Conservation (phyloP, 2,113 vertebrate genomes). For the Paradisaea rubra region DNA sequence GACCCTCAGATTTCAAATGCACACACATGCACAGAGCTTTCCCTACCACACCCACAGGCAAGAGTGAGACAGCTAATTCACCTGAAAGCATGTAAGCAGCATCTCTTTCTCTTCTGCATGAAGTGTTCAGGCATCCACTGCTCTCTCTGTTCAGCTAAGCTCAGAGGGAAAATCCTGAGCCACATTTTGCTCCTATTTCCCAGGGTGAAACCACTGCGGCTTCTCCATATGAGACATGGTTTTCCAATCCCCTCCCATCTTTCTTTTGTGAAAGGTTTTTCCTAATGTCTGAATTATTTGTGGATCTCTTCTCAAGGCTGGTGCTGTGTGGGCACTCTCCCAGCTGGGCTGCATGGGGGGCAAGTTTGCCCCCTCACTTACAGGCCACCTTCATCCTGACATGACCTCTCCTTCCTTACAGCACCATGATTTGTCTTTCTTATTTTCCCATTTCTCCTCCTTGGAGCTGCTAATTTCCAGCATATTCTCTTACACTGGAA, state of each 20-base stretch:
- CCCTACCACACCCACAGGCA: neutral
- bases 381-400: neutral
- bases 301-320: neutral
- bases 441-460: neutral
- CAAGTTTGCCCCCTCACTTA: neutral
- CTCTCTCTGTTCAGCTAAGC: neutral
- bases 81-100: neutral
- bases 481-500: neutral
- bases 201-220: neutral
- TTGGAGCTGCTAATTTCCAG: neutral
- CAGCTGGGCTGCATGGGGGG: accelerated
- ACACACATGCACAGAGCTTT: neutral
- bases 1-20: neutral
- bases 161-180: neutral
- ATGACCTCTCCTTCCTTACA: neutral
- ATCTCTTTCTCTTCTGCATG: neutral
- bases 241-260: neutral
- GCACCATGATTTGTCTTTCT: neutral
- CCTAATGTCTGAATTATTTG: neutral
- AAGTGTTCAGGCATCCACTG: neutral
- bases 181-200: neutral
- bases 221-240: neutral
- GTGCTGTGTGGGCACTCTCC: neutral
- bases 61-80: neutral
- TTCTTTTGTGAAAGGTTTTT: neutral